A percentile compares a stretch with the other conserved stretches of the same genome.
Evolutionary conservation across 2,797 vertebrate genomes (phyloP).

Genomic region (Galagoides demidoff): DNA sequence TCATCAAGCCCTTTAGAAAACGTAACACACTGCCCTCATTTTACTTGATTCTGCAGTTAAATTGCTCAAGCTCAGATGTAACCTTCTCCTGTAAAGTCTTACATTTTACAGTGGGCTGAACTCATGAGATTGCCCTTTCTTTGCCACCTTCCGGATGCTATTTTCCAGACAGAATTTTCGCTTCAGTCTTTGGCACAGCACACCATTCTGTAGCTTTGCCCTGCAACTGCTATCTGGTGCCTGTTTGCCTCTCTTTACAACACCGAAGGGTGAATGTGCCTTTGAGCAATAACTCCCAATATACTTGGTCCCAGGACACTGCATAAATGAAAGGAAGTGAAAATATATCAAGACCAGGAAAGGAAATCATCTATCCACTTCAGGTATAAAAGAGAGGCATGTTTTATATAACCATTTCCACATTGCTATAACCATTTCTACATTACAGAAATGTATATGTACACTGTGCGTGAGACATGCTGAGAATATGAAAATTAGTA

Average conservation of each 20-base stretch:
- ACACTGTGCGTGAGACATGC: not conserved
- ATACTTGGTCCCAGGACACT: constrained; percentile 45
- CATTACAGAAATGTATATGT: not conserved
- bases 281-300: constrained; percentile 51
- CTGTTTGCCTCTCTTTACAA: constrained; percentile 71
- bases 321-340: constrained; percentile 49
- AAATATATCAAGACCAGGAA: constrained; percentile 38
- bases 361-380: not conserved
- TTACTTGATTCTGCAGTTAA: constrained; percentile 22
- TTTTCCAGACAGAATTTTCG: constrained; percentile 77
- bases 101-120: not conserved
- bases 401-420: not conserved
- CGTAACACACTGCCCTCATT: not conserved
- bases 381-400: not conserved
- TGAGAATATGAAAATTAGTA: not conserved
- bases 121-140: not conserved
- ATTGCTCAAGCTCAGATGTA: not conserved
- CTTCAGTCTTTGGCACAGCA: constrained; percentile 63
- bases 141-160: not conserved
- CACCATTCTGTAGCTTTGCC: constrained; percentile 47
- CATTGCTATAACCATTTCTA: not conserved
- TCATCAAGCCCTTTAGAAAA: not conserved
- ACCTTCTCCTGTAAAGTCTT: not conserved
- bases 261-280: constrained; percentile 51
- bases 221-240: constrained; percentile 76